A percentile compares a stretch with the other conserved stretches of the same genome.
Conservation (phyloP, 2,888 invertebrate genomes). For the Nomada goodeniana region DNA sequence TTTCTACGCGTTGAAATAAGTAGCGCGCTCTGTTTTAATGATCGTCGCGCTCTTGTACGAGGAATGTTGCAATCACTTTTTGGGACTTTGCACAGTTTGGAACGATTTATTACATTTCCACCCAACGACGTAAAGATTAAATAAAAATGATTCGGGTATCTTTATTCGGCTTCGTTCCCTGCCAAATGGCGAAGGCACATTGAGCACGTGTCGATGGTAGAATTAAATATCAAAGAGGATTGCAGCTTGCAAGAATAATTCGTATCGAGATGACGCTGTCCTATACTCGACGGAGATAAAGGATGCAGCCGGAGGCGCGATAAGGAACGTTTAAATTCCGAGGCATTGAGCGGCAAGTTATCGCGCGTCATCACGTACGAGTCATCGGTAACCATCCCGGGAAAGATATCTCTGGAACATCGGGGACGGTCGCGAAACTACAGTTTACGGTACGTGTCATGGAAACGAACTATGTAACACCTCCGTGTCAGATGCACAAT, state of each 20-base stretch:
- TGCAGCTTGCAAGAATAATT: not conserved
- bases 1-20: too few species aligned
- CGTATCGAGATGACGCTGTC: not conserved
- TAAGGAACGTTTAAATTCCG: constrained; percentile 16
- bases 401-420: constrained; percentile 44
- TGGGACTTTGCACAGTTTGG: too few species aligned
- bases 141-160: too few species aligned
- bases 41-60: too few species aligned
- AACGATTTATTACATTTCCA: too few species aligned
- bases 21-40: too few species aligned
- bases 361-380: constrained; percentile 53
- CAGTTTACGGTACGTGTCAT: constrained; percentile 67
- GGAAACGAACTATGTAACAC: constrained; percentile 59
- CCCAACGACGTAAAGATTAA: too few species aligned
- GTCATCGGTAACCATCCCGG: constrained; percentile 56
- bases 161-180: too few species aligned
- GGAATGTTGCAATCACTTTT: too few species aligned
- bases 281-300: constrained; percentile 27
- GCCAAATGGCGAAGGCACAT: too few species aligned
- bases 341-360: constrained; percentile 33
- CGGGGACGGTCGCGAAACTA: constrained; percentile 59
- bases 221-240: not conserved
- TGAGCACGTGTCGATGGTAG: too few species aligned
- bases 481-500: constrained; percentile 42
- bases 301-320: not conserved